A percentile compares a stretch with the other conserved stretches of the same genome.
These are phyloP conservation scores for Chrysina gloriosa DNA, from an alignment of 2,888 invertebrate genomes.

Conservation along the genomic window DNA sequence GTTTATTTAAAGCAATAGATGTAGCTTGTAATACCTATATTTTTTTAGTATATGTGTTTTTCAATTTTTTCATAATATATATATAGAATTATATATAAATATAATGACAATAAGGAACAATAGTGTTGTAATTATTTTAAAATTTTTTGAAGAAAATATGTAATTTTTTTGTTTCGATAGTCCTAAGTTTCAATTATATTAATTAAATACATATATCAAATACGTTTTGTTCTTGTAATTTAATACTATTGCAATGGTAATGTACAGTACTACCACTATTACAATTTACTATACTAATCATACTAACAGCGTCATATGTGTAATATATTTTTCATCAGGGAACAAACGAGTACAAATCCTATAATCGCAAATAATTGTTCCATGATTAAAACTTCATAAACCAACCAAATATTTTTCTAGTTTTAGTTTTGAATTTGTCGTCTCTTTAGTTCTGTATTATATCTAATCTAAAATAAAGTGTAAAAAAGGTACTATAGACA, in stretches of 20 bases:
- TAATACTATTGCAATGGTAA: neutral
- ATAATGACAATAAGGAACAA: conserved; percentile 31
- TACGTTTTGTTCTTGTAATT: neutral
- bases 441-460: conserved; percentile 43
- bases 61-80: conserved; percentile 25
- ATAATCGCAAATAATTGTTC: conserved; percentile 41
- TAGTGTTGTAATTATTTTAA: conserved; percentile 21
- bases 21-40: conserved; percentile 19
- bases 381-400: conserved; percentile 44
- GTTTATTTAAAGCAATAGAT: conserved; percentile 11
- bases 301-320: conserved; percentile 35
- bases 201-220: neutral
- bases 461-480: conserved; percentile 26
- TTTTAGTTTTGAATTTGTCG: conserved; percentile 51
- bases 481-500: neutral
- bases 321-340: conserved; percentile 50
- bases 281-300: conserved; percentile 23
- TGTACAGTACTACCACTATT: conserved; percentile 42
- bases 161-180: neutral
- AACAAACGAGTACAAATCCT: conserved; percentile 57
- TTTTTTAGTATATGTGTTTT: conserved; percentile 22
- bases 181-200: neutral
- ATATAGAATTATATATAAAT: conserved; percentile 23
- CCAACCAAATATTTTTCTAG: conserved; percentile 62
- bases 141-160: conserved; percentile 3